Evolutionary conservation across 53 echinoderm and acorn worm genomes (phyloP), one percentile per base, ranked within the genome.

Genomic region (Holothuria scabra): DNA sequence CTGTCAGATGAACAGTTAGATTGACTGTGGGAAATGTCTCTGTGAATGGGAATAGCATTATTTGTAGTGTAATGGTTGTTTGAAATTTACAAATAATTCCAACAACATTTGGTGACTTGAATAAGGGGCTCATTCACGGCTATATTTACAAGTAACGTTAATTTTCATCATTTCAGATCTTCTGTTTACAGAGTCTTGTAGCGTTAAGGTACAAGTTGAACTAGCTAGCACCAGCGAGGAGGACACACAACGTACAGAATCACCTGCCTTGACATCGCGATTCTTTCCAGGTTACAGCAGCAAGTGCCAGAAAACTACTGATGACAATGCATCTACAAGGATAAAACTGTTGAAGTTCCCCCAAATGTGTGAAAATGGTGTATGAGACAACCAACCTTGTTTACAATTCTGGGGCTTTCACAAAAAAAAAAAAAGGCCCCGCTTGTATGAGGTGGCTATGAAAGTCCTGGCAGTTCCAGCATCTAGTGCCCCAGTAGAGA

Each of bases 331-430:
- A 66, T 66, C 66, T 21, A 66, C 66, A 21, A 66, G 66, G 25
- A 28, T 28, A 66, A 25, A 66, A 28, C 66, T 19, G 25, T 66
- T 66, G n/a, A n/a, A n/a, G 66, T 66, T 22, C 66, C 20, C 25
- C 66, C 26, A 66, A 28, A 66, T 66, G 66, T 66, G 66, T 28
- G 66, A 66, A 28, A 28, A 66, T 66, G 66, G 66, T 66, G 66
- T 28, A 66, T 66, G n/a, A 22, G 21, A 66, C 66, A 66, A 66
- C 25, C 66, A 66, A 22, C 66, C 66, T 28, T 66, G 66, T 66
- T 28, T 25, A 28, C 66, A 66, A 66, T 66, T 66, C 25, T 66
- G 66, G 66, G 66, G n/a, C 66, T 22, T 66, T 22, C 25, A n/a
- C 66, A 66, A 66, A 28, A 21, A 28, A 66, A 28, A 66, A 66